Evolutionary conservation across 37 sponge, comb jelly and placozoan species (phyloP), one percentile per base, ranked within the genome.

Genomic region (Lycopodina hypogea): DNA sequence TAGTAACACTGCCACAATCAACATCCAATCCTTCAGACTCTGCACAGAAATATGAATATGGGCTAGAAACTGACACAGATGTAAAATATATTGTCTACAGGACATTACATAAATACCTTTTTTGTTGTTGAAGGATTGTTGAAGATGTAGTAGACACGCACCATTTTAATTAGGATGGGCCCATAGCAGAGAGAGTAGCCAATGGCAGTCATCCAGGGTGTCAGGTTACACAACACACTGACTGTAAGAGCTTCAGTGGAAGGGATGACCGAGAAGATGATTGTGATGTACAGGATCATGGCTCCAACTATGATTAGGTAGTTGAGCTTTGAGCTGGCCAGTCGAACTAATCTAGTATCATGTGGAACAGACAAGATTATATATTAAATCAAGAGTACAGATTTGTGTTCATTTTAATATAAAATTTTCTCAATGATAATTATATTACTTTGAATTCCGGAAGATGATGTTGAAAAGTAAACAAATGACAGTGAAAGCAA

Each of bases 171-270:
- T 26, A 84, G 32, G 21, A 84, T 77, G 58, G 84, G 68, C 17
- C 77, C 84, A 84, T 57, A 84, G 42, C 71, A 76, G 42, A 84
- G 77, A 68, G 77, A 84, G 57, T 84, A 84, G 58, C 84, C 84
- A 42, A 84, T 55, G 57, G 77, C 33, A 22, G 69, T 58, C 37
- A 84, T 37, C 76, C 84, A 76, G 11, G 65, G 63, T 42, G 30
- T 56, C 45, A 84, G 21, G 68, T 86, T 86, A 52, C 86, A 86
- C 33, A 86, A 56, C 23, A 86, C 58, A 18, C 80, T 64, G 15
- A 53, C 69, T 38, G 38, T 58, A 22, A 2, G 37, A 9, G 22
- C 21, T 33, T 72, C 34, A 3, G 53, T 53, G 28, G 57, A 22
- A 3, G 79, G 86, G 14, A 86, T 23, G 9, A 65, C 59, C 2